Conservation (phyloP, 2,113 vertebrate genomes). For the Trogon surrucura region DNA sequence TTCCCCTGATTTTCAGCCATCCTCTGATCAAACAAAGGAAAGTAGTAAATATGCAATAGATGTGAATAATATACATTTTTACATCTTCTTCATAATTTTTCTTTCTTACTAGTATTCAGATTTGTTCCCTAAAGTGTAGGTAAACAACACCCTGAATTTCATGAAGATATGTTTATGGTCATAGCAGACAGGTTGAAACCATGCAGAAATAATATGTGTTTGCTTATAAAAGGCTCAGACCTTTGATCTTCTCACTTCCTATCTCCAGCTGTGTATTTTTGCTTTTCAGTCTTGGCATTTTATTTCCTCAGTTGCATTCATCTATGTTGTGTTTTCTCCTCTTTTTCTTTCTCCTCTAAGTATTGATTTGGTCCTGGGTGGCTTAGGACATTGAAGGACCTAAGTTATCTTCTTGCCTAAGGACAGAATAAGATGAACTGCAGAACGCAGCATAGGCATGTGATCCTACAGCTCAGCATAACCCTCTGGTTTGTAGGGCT, state of each 20-base stretch:
- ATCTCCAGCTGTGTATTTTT: not conserved
- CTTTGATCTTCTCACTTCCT: not conserved
- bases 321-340: not conserved
- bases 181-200: not conserved
- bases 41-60: not conserved
- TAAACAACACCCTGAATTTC: not conserved
- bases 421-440: not conserved
- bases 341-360: not conserved
- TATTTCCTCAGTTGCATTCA: not conserved
- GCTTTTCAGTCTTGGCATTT: not conserved
- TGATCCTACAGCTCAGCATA: accelerated
- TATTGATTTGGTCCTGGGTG: not conserved
- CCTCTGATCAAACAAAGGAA: not conserved
- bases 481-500: not conserved
- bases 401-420: not conserved
- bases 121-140: not conserved
- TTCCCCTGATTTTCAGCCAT: not conserved
- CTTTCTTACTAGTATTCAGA: not conserved
- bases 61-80: not conserved
- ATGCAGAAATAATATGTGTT: not conserved
- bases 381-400: not conserved
- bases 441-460: not conserved
- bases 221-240: not conserved
- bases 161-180: not conserved
- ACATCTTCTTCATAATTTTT: not conserved